A percentile compares a stretch with the other conserved stretches of the same genome.
phyloP scores from a whole-genome alignment of 2,888 invertebrate species.

The Terebella lapidaria region DNA sequence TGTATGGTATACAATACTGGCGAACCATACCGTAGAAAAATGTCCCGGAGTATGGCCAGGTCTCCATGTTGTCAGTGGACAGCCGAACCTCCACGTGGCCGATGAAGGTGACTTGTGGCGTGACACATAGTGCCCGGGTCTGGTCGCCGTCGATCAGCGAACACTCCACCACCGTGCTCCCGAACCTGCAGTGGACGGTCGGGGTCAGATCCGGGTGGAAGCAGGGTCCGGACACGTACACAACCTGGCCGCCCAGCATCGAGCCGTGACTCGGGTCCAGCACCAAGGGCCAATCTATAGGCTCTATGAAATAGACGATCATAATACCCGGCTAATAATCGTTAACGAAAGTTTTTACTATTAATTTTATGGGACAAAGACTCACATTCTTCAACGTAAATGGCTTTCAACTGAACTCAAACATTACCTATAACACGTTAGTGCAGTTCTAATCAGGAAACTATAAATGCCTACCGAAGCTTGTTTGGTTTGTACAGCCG shows the following conservation, averaged over 20 bases:
- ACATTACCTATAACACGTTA: too few species aligned
- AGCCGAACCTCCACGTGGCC: neutral
- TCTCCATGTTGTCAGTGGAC: neutral
- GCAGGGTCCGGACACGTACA: constrained; percentile 12
- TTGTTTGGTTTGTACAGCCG: constrained; percentile 4
- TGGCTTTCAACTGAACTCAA: too few species aligned
- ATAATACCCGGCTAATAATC: too few species aligned
- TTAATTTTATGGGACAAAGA: too few species aligned
- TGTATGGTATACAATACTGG: too few species aligned
- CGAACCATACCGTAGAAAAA: neutral
- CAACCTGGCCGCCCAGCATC: constrained; percentile 8
- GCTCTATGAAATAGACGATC: too few species aligned
- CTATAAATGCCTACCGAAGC: neutral
- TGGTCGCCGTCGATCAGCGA: neutral
- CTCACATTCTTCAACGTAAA: too few species aligned
- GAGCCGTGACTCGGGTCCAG: constrained; percentile 2
- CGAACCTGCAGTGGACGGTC: neutral
- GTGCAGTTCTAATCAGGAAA: neutral
- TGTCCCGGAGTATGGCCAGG: neutral
- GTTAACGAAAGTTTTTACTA: neutral
- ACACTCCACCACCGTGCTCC: neutral
- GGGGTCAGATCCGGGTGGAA: neutral
- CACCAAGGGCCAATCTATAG: neutral
- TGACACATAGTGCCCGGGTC: neutral
- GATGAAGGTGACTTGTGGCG: neutral